Conservation (phyloP, 1,140 invertebrate genomes). For the Scaptomyza montana region DNA sequence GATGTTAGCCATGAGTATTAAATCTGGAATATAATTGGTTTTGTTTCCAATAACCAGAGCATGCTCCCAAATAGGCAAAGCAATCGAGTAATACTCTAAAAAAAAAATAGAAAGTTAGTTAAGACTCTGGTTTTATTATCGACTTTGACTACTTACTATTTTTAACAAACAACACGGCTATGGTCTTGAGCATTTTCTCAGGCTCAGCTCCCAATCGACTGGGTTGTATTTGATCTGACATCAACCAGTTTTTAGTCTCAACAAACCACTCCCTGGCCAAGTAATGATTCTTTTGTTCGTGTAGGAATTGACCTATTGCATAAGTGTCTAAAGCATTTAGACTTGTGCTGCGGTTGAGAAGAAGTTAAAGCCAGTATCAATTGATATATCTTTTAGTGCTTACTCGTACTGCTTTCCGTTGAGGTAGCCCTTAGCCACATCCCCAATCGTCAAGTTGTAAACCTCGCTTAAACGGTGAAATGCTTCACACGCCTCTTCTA, state of each 20-base stretch:
- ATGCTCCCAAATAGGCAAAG: constrained; percentile 27
- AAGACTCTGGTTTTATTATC: neutral
- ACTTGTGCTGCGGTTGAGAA: neutral
- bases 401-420: constrained; percentile 92
- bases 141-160: neutral
- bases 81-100: constrained; percentile 33
- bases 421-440: constrained; percentile 93
- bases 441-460: constrained; percentile 93
- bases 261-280: constrained; percentile 25
- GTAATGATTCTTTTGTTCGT: neutral
- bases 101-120: neutral
- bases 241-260: neutral
- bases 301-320: constrained; percentile 20
- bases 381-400: constrained; percentile 7
- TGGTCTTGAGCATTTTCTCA: neutral
- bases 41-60: neutral
- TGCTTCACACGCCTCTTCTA: constrained; percentile 95
- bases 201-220: neutral
- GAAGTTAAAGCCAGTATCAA: no score
- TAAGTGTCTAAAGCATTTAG: constrained; percentile 37
- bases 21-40: constrained; percentile 55
- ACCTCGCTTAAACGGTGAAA: constrained; percentile 96
- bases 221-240: neutral
- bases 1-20: constrained; percentile 85
- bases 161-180: neutral